Conservation (phyloP, 2,888 invertebrate species). For the Atethmia centrago region DNA sequence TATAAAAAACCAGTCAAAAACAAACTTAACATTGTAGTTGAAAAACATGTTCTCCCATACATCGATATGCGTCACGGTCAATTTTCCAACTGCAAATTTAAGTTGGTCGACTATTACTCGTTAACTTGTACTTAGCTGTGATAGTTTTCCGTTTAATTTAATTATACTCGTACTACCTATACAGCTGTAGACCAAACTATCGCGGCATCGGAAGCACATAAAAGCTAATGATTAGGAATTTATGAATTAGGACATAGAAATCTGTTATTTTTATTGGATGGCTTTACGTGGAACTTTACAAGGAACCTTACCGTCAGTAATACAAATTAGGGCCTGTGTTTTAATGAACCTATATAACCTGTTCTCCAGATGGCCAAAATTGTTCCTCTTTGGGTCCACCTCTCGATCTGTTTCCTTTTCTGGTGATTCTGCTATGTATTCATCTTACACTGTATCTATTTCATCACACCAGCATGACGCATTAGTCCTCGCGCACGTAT, state of each 20-base stretch:
- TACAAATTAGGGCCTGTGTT: background rate
- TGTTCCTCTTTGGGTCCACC: background rate
- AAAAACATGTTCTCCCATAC: no score
- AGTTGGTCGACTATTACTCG: no score
- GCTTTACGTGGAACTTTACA: background rate
- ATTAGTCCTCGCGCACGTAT: no score
- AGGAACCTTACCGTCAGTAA: background rate
- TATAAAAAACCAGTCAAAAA: no score
- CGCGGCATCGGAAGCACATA: background rate
- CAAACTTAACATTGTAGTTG: no score
- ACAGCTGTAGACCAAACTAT: background rate
- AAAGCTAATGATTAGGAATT: background rate
- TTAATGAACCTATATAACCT: background rate
- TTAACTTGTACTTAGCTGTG: no score
- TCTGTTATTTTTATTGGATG: background rate
- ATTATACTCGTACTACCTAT: background rate
- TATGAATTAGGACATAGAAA: background rate
- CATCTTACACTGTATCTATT: background rate
- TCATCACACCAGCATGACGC: background rate
- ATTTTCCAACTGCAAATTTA: no score
- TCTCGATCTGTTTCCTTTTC: background rate
- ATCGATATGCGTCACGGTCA: no score
- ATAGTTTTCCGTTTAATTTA: no score
- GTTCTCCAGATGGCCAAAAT: background rate
- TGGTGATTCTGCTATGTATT: background rate